A percentile compares a stretch with the other conserved stretches of the same genome.
Evolutionary conservation across 35 echinoderm and acorn worm species (phyloP).

Genomic region (Heliocidaris tuberculata): DNA sequence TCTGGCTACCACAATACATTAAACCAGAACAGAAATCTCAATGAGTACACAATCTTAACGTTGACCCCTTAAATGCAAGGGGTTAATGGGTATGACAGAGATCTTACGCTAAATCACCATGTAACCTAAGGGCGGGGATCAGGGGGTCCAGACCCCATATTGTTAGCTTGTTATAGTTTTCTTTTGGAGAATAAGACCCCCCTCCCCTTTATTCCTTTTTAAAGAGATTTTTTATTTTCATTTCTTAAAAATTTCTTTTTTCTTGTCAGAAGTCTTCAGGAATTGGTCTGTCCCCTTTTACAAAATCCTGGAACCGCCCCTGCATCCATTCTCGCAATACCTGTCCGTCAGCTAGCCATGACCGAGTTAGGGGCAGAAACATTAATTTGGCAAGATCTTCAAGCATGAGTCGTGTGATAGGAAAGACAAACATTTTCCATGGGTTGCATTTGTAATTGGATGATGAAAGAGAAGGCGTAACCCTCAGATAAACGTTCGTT

Average conservation of each 20-base stretch:
- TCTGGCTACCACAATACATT: background rate
- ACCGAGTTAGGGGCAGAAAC: background rate
- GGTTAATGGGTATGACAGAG: background rate
- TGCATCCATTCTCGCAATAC: background rate
- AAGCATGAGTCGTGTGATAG: background rate
- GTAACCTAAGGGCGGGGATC: background rate
- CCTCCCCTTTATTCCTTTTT: too few species aligned
- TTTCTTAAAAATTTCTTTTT: too few species aligned
- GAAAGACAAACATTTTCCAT: constrained; percentile 11
- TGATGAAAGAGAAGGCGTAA: constrained; percentile 1
- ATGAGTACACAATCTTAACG: background rate
- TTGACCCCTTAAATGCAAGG: background rate
- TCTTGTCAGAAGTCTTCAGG: too few species aligned
- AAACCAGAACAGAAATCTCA: background rate
- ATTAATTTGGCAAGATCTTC: background rate
- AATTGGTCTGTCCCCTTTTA: too few species aligned
- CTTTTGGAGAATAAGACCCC: too few species aligned
- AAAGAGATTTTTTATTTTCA: too few species aligned
- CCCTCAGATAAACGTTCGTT: background rate
- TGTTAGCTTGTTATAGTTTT: too few species aligned
- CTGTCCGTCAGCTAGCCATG: background rate
- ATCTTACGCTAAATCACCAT: background rate
- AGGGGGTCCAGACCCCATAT: too few species aligned
- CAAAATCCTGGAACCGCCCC: too few species aligned
- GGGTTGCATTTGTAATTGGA: constrained; percentile 11